phyloP scores from a whole-genome alignment of 2,888 invertebrate species.

The Chrysolina oricalcia region DNA sequence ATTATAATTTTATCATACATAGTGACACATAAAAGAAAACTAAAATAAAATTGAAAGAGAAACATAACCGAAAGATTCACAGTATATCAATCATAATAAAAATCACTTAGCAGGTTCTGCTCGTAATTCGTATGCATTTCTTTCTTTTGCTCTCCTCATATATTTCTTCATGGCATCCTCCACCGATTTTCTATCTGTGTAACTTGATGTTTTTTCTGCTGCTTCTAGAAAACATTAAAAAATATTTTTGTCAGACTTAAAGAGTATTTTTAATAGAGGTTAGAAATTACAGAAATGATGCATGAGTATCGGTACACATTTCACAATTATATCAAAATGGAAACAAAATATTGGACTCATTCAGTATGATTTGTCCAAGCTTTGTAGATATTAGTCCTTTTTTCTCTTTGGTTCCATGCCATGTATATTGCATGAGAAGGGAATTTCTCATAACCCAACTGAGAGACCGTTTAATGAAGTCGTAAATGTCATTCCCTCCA shows the following conservation, averaged over 20 bases:
- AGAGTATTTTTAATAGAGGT: slow-evolving; percentile 1
- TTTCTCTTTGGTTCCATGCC: slow-evolving; percentile 27
- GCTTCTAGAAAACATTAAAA: not conserved
- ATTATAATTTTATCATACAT: not conserved
- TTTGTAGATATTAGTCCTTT: slow-evolving; percentile 21
- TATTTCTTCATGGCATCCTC: too few relatives aligned
- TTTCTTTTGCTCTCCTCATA: not conserved
- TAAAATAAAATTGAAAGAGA: not conserved
- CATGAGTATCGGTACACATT: too few relatives aligned
- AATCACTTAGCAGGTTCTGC: not conserved
- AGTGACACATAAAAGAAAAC: not conserved
- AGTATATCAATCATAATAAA: not conserved
- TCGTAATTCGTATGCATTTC: not conserved
- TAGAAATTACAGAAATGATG: not conserved
- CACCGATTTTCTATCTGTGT: too few relatives aligned
- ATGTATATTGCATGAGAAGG: slow-evolving; percentile 26
- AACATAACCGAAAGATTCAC: not conserved
- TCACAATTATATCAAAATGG: slow-evolving; percentile 24
- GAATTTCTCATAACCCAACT: slow-evolving; percentile 25
- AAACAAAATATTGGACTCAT: slow-evolving; percentile 27
- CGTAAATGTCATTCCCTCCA: slow-evolving; percentile 21
- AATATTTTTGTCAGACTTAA: not conserved
- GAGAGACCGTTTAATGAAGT: slow-evolving; percentile 13
- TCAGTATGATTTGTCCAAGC: slow-evolving; percentile 31
- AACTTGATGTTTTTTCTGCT: not conserved